phyloP scores from a whole-genome alignment of 2,797 vertebrate genomes.

The Schizothorax lantsangensis region DNA sequence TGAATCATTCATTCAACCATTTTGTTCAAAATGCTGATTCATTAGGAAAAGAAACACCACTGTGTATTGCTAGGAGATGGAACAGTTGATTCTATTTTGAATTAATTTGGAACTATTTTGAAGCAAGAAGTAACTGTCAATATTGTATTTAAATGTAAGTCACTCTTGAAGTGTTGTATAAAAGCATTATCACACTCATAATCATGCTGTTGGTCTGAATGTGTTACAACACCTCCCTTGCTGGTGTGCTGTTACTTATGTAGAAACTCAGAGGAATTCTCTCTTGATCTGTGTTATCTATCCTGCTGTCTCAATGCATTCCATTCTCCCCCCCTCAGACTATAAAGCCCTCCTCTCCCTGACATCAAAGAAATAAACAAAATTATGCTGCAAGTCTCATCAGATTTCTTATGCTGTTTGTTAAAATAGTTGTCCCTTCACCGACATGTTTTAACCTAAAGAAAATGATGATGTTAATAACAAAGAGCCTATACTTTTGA shows the following conservation, averaged over 20 bases:
- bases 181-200: background rate
- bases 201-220: background rate
- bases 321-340: slow-evolving; percentile 19
- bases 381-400: background rate
- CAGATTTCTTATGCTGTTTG: background rate
- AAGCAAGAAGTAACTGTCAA: background rate
- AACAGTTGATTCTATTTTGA: background rate
- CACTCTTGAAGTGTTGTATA: background rate
- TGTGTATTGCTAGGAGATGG: background rate
- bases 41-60: background rate
- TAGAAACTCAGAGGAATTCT: background rate
- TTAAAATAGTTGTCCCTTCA: background rate
- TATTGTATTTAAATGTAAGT: background rate
- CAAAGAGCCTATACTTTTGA: background rate
- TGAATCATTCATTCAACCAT: background rate
- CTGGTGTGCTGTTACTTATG: slow-evolving; percentile 17
- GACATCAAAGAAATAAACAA: slow-evolving; percentile 15
- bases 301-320: slow-evolving; percentile 61
- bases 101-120: background rate
- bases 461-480: background rate
- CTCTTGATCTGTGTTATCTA: slow-evolving; percentile 35
- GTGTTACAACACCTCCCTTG: background rate
- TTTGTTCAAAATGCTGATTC: background rate
- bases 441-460: background rate
- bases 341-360: background rate